These are phyloP conservation scores for Rhea americana DNA, from an alignment of 2,113 vertebrate species.

Conservation along the genomic window DNA sequence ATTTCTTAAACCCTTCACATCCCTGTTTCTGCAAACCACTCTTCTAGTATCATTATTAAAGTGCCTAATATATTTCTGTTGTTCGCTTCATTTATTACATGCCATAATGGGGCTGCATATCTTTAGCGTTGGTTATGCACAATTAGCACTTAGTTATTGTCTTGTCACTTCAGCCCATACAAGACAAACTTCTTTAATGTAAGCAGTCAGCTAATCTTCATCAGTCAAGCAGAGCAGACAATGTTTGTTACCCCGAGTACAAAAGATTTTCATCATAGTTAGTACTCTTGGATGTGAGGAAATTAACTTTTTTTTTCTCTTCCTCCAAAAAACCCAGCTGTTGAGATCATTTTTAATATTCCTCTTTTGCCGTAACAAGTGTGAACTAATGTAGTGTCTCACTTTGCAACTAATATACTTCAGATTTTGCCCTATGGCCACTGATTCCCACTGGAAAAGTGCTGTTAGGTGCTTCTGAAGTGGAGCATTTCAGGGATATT, in stretches of 20 bases:
- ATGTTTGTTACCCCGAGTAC: conserved; percentile 74
- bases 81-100: conserved; percentile 78
- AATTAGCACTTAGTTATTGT: conserved; percentile 92
- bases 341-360: neutral
- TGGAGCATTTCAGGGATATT: neutral
- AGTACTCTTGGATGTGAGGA: conserved; percentile 45
- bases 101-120: conserved; percentile 76
- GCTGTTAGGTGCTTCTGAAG: conserved; percentile 36
- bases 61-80: conserved; percentile 77
- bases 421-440: neutral
- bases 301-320: neutral
- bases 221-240: conserved; percentile 81
- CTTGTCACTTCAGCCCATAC: conserved; percentile 85
- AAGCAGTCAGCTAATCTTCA: conserved; percentile 90
- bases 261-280: conserved; percentile 78
- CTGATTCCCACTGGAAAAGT: conserved; percentile 7
- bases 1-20: conserved; percentile 68
- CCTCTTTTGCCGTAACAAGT: neutral
- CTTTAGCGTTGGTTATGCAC: conserved; percentile 86
- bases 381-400: neutral
- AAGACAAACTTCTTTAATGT: conserved; percentile 86
- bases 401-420: neutral
- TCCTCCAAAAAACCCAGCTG: neutral
- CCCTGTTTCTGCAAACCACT: conserved; percentile 53
- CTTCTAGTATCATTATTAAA: conserved; percentile 76